Base-by-base conservation (phyloP, 2,113 vertebrate genomes). In the Atractosteus spatula region DNA sequence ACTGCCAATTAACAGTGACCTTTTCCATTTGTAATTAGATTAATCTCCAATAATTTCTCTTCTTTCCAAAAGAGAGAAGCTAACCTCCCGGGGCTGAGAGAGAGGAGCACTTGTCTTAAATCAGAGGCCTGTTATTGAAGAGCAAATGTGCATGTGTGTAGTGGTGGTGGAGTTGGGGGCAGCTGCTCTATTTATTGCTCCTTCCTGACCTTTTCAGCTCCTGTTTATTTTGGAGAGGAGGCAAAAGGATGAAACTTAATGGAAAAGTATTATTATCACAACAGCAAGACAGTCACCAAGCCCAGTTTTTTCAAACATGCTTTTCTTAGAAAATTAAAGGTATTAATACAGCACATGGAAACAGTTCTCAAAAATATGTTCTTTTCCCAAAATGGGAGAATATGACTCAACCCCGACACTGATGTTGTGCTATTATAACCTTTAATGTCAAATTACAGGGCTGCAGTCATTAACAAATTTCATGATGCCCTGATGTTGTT, bases 341-440 rank as follows among this genome's bases (percentile, higher is more conserved):
- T 8, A 16, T 4, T 16, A 10, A 56, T 56, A 63, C 3, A 68
- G 17, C 51, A 71, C 8, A 73, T 8, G 67, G 66, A 76, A 51
- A 51, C 55, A 62, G 29, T 29, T 29, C 29, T 29, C 29, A 29
- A 29, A 29, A 29, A 29, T n/a, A n/a, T 29, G 29, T 29, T 29
- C 1, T 29, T 29, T 29, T 29, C 29, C 29, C 29, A 29, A 29
- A 29, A 29, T 1, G 29, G 29, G 29, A 29, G 29, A 29, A 29
- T 29, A 29, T 29, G 29, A 29, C 29, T 29, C 29, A 29, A 29
- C 29, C 29, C 29, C 29, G 2, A 29, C 29, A 29, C 1, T 29
- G 29, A 29, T 29, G 29, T 29, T 29, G 29, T 29, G 2, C 29
- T 29, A 2, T 29, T 29, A 1, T 29, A 29, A 29, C 29, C 29